Evolutionary conservation across 2,797 vertebrate species (phyloP).

Genomic region (Manis crassicaudata): DNA sequence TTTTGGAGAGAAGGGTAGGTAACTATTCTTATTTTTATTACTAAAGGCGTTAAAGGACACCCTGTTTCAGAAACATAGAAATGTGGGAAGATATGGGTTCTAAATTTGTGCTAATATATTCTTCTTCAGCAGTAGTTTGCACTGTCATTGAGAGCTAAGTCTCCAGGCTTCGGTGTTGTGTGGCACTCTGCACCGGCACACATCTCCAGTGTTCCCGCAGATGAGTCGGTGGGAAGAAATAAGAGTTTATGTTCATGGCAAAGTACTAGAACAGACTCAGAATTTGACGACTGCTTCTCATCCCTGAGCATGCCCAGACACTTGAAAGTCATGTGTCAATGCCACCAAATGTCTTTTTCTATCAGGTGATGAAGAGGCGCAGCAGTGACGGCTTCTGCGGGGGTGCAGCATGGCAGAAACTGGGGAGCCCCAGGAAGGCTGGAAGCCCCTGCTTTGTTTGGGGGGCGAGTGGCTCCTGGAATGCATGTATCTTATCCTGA

Average conservation of each 20-base stretch:
- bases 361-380: not conserved
- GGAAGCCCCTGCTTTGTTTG: slow-evolving; percentile 20
- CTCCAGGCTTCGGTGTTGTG: fast-evolving
- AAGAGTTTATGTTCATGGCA: not conserved
- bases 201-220: not conserved
- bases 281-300: slow-evolving; percentile 7
- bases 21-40: not conserved
- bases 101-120: not conserved
- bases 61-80: slow-evolving; percentile 1
- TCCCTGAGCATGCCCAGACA: not conserved
- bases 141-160: not conserved
- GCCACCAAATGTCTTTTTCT: not conserved
- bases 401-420: not conserved
- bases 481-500: not conserved
- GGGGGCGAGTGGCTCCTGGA: not conserved
- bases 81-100: not conserved
- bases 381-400: not conserved
- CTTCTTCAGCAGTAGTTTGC: not conserved
- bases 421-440: not conserved
- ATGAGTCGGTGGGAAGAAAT: slow-evolving; percentile 3
- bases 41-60: not conserved
- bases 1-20: fast-evolving
- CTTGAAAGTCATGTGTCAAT: not conserved
- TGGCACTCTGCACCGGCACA: not conserved
- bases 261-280: not conserved